Evolutionary conservation across 2,113 vertebrate species (phyloP), one percentile per base, ranked within the genome.

Genomic region (Mixornis gularis): DNA sequence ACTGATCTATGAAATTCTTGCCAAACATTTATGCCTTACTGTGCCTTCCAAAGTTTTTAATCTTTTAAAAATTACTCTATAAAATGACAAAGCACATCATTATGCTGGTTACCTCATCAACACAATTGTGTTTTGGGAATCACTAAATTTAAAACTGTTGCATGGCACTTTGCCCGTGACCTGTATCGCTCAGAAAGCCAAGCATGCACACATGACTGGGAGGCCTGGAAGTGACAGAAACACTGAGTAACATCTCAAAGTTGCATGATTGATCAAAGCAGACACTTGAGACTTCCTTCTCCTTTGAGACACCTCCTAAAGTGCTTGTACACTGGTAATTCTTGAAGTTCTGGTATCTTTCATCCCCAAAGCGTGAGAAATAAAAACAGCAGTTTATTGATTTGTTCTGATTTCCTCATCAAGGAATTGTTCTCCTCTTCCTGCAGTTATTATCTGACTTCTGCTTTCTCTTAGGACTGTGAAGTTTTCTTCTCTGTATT

Each of bases 41-140:
- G 30, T 36, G 46, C 59, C 60, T 84, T 94, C 93, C 80, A 94
- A 80, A 73, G 63, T 19, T 79, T 87, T 90, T 60, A 80, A 80
- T 85, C 55, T 86, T 86, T 93, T 68, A 68, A 13, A 60, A 78
- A 94, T 93, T 68, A 74, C 52, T 55, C 72, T 48, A 34, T 90
- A 81, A 94, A 94, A 51, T 60, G 53, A 63, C 85, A 93, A 78
- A 94, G 83, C 24, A 58, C 38, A 88, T 59, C 76, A 72, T 81
- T 89, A 90, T 56, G 69, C 20, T 87, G 58, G 73, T 84, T 76
- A 78, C 65, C 80, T 93, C 92, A 90, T 78, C 86, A 93, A 90
- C 90, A 95, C 53, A 90, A 65, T 13, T 36, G 44, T 87, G 86
- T 60, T 95, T 93, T 85, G 62, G 88, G 78, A 89, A 69, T n/a